Evolutionary conservation across 2,113 vertebrate genomes (phyloP).

Genomic region (Glaucomys volans): DNA sequence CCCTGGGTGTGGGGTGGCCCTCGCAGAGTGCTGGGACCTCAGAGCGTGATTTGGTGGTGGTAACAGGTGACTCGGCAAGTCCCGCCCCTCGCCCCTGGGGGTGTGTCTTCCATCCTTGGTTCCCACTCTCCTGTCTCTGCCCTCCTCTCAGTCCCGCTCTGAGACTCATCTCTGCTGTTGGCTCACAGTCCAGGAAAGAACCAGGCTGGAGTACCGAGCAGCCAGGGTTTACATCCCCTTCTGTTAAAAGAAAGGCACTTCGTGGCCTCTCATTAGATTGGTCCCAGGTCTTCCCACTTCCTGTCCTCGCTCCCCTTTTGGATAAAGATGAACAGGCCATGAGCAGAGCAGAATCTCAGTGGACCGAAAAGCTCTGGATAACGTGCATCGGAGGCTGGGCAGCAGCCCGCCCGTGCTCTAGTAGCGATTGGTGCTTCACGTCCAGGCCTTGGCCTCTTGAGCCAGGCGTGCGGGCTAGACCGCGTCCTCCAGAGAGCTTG

Average conservation of each 20-base stretch:
- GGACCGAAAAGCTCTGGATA: not conserved
- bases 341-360: not conserved
- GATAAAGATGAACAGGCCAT: not conserved
- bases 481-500: not conserved
- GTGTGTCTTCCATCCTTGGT: not conserved
- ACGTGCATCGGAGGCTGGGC: not conserved
- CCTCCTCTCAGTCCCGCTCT: too few relatives aligned
- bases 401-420: not conserved
- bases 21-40: not conserved
- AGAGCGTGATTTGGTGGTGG: not conserved
- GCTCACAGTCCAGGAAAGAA: not conserved
- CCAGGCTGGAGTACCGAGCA: not conserved
- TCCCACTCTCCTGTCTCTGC: not conserved
- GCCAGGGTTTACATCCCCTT: not conserved
- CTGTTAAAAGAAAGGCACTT: not conserved
- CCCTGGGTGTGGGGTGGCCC: not conserved
- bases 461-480: not conserved
- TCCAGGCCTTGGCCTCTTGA: not conserved
- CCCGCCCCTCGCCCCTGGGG: not conserved
- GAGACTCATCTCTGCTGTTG: not conserved
- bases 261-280: not conserved
- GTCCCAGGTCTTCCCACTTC: not conserved
- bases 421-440: fast-evolving
- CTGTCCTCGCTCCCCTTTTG: not conserved
- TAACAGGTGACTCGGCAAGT: not conserved